phyloP scores from a whole-genome alignment of 2,888 invertebrate genomes.

The Reticulitermes lucifugus region DNA sequence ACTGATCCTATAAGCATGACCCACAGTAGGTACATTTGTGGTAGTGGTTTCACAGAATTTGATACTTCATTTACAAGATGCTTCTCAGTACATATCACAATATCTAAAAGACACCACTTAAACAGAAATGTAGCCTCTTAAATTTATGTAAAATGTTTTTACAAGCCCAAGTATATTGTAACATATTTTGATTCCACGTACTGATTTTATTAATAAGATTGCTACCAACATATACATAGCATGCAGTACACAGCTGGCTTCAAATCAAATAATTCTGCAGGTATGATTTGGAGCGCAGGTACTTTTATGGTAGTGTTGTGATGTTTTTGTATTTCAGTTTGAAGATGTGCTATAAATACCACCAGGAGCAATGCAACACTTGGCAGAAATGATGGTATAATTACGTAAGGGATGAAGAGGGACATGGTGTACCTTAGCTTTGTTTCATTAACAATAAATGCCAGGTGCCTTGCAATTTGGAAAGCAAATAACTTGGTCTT shows the following conservation, averaged over 20 bases:
- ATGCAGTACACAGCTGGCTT: not conserved
- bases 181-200: not conserved
- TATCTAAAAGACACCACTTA: conserved; percentile 30
- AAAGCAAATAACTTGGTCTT: conserved; percentile 25
- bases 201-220: not conserved
- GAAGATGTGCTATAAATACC: not conserved
- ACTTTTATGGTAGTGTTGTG: conserved; percentile 23
- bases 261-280: not conserved
- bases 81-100: not conserved
- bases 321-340: conserved; percentile 15
- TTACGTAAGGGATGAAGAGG: not conserved
- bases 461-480: conserved; percentile 43
- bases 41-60: no score
- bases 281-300: not conserved
- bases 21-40: no score
- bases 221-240: not conserved
- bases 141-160: not conserved
- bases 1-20: no score
- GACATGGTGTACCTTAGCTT: not conserved
- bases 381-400: conserved; percentile 20
- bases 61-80: no score
- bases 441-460: conserved; percentile 10
- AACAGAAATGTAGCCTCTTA: conserved; percentile 28
- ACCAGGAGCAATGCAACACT: conserved; percentile 7
- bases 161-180: not conserved